phyloP scores from a whole-genome alignment of 1,140 invertebrate species.

The Brachionus angularis region DNA sequence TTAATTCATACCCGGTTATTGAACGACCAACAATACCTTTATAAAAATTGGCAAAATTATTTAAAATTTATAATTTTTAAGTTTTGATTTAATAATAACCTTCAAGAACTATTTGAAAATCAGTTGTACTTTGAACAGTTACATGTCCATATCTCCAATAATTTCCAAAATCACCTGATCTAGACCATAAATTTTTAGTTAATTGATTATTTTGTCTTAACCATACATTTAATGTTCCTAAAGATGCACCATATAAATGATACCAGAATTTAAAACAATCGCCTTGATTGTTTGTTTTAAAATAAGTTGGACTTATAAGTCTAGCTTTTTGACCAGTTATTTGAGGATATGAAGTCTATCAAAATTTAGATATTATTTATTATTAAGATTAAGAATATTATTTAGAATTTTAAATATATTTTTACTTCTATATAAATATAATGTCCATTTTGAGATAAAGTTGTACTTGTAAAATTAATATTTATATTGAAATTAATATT shows the following conservation, averaged over 20 bases:
- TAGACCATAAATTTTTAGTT: constrained; percentile 7
- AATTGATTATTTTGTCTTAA: constrained; percentile 4
- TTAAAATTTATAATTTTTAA: neutral
- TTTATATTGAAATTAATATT: neutral
- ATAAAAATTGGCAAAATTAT: neutral
- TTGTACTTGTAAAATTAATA: constrained; percentile 19
- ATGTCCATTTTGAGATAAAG: constrained; percentile 14
- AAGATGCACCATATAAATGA: constrained; percentile 43
- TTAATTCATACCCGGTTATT: constrained; percentile 9
- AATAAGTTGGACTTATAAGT: constrained; percentile 48
- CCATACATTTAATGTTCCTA: constrained; percentile 41
- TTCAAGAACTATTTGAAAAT: constrained; percentile 26
- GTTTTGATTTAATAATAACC: neutral
- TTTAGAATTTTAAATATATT: neutral
- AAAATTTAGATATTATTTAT: neutral
- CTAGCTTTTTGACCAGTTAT: constrained; percentile 49
- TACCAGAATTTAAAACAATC: constrained; percentile 44
- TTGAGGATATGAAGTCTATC: constrained; percentile 47
- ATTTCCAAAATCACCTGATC: constrained; percentile 36
- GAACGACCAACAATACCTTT: constrained; percentile 12
- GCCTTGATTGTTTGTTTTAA: neutral
- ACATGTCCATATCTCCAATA: constrained; percentile 35
- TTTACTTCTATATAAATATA: constrained; percentile 40
- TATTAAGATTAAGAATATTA: no score
- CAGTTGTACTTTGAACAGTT: neutral